A percentile compares a stretch with the other conserved stretches of the same genome.
Evolutionary conservation across 2,113 vertebrate species (phyloP).

Genomic region (Sterna hirundo): DNA sequence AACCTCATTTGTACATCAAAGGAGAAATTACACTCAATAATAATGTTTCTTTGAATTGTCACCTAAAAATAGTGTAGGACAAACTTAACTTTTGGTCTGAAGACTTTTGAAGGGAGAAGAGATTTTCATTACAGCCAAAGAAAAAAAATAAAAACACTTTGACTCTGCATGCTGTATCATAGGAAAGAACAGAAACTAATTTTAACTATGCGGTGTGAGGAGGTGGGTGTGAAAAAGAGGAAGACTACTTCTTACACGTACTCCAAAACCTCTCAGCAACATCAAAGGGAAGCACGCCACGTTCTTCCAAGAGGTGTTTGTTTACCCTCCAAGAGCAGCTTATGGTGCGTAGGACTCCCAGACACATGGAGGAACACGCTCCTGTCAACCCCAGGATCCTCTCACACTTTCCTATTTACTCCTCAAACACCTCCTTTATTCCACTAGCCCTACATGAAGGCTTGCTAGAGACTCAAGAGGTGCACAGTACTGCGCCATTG

Average conservation of each 20-base stretch:
- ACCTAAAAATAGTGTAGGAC: slow-evolving; percentile 29
- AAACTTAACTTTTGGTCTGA: slow-evolving; percentile 23
- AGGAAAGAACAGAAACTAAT: slow-evolving; percentile 30
- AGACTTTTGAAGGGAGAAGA: slow-evolving; percentile 1
- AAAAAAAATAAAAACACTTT: background rate
- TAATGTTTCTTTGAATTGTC: slow-evolving; percentile 15
- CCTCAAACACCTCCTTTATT: slow-evolving; percentile 13
- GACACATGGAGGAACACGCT: background rate
- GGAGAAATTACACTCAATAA: slow-evolving; percentile 11
- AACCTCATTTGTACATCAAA: slow-evolving; percentile 58
- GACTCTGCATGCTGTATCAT: background rate
- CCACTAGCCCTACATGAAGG: background rate
- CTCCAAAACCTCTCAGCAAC: slow-evolving; percentile 31
- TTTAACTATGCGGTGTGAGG: background rate
- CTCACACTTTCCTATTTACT: background rate
- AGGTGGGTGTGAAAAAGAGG: slow-evolving; percentile 27
- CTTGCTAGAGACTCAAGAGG: background rate
- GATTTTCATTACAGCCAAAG: background rate
- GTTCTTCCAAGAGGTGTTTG: slow-evolving; percentile 36
- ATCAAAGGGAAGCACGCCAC: slow-evolving; percentile 29
- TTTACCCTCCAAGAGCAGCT: slow-evolving; percentile 36
- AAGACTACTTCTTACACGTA: background rate
- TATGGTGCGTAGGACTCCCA: background rate
- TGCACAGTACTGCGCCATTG: background rate
- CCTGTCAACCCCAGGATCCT: background rate